These are phyloP conservation scores for Polydrusus cervinus DNA, from an alignment of 2,888 invertebrate species.

Conservation along the genomic window DNA sequence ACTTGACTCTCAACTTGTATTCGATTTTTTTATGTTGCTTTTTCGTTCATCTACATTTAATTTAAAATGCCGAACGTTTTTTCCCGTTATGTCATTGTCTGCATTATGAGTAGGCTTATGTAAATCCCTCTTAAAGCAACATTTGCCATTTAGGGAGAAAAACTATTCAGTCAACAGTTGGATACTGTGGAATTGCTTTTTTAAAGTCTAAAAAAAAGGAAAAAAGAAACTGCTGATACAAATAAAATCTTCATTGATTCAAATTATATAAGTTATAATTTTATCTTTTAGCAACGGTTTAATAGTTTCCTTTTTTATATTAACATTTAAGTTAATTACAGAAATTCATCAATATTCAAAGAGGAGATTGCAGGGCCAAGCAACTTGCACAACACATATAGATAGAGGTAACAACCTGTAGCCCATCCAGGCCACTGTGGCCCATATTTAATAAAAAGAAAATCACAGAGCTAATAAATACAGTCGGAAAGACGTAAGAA, in stretches of 20 bases:
- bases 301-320: too few species aligned
- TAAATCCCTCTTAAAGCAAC: slow-evolving; percentile 31
- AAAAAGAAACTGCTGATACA: neutral
- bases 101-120: slow-evolving; percentile 31
- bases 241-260: slow-evolving; percentile 12
- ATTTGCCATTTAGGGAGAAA: slow-evolving; percentile 27
- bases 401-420: too few species aligned
- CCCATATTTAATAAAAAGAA: too few species aligned
- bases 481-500: too few species aligned
- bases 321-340: too few species aligned
- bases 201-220: neutral
- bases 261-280: neutral
- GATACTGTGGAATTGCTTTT: slow-evolving; percentile 26
- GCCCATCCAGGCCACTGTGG: too few species aligned
- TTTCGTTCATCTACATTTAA: slow-evolving; percentile 28
- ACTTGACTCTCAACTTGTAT: slow-evolving; percentile 16
- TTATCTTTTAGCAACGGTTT: too few species aligned
- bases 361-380: too few species aligned
- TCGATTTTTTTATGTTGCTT: slow-evolving; percentile 24
- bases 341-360: too few species aligned
- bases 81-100: slow-evolving; percentile 9
- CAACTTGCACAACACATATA: too few species aligned
- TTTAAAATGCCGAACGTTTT: slow-evolving; percentile 32
- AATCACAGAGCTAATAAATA: too few species aligned
- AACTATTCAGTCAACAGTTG: slow-evolving; percentile 21